Evolutionary conservation across 1,140 invertebrate species (phyloP).

Genomic region (Sipha flava): DNA sequence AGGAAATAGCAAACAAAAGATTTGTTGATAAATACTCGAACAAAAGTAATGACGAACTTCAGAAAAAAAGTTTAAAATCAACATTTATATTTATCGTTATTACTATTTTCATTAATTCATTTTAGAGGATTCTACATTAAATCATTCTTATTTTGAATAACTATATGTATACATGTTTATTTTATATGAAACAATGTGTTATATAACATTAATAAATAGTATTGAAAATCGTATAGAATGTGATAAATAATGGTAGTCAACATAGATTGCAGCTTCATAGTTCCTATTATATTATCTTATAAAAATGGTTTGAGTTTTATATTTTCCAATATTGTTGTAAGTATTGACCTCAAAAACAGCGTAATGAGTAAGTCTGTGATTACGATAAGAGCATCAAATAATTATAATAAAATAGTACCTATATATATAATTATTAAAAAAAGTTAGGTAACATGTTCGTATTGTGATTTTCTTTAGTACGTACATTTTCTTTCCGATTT

Average conservation of each 20-base stretch:
- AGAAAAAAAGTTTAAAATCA: not conserved
- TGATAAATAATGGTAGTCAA: no score
- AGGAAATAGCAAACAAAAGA: not conserved
- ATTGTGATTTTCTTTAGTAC: not conserved
- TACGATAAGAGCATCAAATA: not conserved
- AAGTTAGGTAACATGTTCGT: not conserved
- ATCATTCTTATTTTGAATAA: not conserved
- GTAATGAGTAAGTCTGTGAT: not conserved
- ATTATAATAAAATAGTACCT: not conserved
- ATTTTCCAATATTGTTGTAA: constrained; percentile 4
- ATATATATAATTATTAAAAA: not conserved
- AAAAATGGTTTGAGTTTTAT: not conserved
- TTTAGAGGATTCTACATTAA: no score
- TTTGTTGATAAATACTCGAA: not conserved
- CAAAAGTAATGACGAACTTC: not conserved
- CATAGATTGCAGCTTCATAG: not conserved
- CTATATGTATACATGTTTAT: no score
- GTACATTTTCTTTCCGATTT: not conserved
- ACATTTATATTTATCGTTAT: not conserved
- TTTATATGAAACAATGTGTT: no score
- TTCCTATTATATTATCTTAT: not conserved
- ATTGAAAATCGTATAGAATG: no score
- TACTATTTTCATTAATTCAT: not conserved
- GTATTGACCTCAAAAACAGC: not conserved
- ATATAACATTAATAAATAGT: no score